Percentiles rank a stretch among this genome's conserved stretches.
Evolutionary conservation across 2,113 vertebrate genomes (phyloP).

Genomic region (Lepus americanus): DNA sequence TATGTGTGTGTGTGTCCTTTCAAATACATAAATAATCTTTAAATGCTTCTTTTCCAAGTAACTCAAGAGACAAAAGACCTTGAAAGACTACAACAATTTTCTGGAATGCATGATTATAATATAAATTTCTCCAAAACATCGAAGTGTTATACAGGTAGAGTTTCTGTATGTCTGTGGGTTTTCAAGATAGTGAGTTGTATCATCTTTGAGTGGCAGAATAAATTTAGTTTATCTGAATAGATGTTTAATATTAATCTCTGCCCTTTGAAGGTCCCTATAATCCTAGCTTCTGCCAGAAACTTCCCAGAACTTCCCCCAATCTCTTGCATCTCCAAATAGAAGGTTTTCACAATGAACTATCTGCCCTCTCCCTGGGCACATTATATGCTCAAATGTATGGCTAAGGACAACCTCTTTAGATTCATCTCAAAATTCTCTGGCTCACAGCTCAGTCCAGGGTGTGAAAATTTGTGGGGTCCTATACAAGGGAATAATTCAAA

Average conservation of each 20-base stretch:
- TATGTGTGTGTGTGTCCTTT: too few species aligned
- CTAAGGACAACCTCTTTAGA: not conserved
- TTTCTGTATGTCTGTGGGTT: not conserved
- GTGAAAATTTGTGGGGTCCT: not conserved
- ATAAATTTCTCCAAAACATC: not conserved
- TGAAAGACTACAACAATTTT: not conserved
- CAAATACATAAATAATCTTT: too few species aligned
- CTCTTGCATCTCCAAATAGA: not conserved
- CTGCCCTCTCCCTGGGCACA: not conserved
- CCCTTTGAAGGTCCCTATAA: not conserved
- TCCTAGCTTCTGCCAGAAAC: not conserved
- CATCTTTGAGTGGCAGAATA: not conserved
- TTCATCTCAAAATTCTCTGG: not conserved
- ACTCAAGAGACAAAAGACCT: not conserved
- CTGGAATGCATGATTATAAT: not conserved
- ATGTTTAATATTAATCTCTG: not conserved
- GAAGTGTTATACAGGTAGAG: not conserved
- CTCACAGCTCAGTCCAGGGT: not conserved
- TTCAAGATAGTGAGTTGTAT: not conserved
- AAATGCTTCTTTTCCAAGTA: not conserved
- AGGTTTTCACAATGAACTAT: not conserved
- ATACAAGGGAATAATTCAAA: not conserved
- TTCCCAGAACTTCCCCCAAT: not conserved
- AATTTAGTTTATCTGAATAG: not conserved
- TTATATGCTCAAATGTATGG: not conserved